Conservation (phyloP, 2,888 invertebrate species). For the Tipula vernalis region DNA sequence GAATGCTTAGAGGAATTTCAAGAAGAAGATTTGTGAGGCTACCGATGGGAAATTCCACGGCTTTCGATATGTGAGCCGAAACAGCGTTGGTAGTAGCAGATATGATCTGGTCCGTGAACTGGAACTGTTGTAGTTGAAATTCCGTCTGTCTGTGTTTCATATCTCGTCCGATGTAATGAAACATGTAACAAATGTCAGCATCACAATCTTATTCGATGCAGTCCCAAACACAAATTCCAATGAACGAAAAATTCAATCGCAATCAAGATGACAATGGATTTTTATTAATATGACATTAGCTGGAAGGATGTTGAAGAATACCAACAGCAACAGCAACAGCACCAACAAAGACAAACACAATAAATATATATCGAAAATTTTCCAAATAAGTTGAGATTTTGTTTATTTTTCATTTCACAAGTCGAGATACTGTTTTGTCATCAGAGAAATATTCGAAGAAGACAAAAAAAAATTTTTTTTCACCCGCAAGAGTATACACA, state of each 20-base stretch:
- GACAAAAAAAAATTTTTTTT: background rate
- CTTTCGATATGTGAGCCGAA: too few species aligned
- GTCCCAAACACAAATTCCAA: too few species aligned
- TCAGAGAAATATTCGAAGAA: background rate
- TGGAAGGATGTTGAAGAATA: background rate
- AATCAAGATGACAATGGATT: background rate
- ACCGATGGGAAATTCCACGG: too few species aligned
- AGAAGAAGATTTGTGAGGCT: too few species aligned
- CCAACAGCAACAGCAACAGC: background rate
- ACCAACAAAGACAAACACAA: background rate
- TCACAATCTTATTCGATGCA: too few species aligned
- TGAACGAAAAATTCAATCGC: background rate
- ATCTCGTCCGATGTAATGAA: too few species aligned
- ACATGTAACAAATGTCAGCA: too few species aligned
- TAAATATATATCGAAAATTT: background rate
- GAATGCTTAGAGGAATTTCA: too few species aligned
- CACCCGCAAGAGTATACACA: background rate
- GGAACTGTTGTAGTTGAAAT: too few species aligned
- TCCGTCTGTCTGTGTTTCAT: too few species aligned
- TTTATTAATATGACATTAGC: background rate
- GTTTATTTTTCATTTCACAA: background rate
- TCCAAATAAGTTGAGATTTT: background rate
- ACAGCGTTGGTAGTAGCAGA: too few species aligned
- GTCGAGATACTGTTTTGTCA: background rate
- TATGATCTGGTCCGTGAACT: too few species aligned